Base-by-base conservation (phyloP, 2,888 invertebrate genomes). In the Syrista parreyssii region DNA sequence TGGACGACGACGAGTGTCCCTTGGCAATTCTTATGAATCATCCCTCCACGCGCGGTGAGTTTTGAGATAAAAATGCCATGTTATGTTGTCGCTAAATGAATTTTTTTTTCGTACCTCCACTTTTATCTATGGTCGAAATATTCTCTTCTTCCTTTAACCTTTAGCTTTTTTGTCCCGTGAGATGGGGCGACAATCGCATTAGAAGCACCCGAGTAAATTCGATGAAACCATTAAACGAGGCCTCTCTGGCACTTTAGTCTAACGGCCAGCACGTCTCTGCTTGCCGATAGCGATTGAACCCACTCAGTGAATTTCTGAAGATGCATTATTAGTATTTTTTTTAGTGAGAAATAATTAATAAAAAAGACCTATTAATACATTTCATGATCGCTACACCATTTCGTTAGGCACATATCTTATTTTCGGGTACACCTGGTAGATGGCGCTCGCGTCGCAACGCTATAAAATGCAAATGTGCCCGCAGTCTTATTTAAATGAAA, bases 1-100 rank as follows among this genome's bases (percentile, higher is more conserved):
- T 99, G 84, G 98, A 98, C 91, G 98, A 99, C 90, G 98, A 98
- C 92, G 99, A 99, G 92, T 99, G 99, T 92, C 99, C 99, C 72
- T 93, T 99, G 82, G 97, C 98, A 75, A 98, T 98, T 89, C 94
- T 97, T 82, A 97, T 98, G 96, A 97, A 97, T 92, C 96, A 97
- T 91, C 95, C 96, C 82, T 94, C 95, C 84, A 96, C 96, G 76
- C 94, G 95, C 92, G 97, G 97, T 98, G 92, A 96, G 96, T 94
- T 85, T 76, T 32, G 32, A 23, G 55, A 55, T 23, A 55, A 55
- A 55, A 9, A 23, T 78, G 12, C 15, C 12, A 33, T 30, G 32
- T 68, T 33, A 4, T 12, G 31, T n/a, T 31, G 31, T 0, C 32
- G 30, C 32, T 73, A 68, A 40, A 3, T 12, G 32, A 75, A 4